Conservation (phyloP, 2,888 invertebrate genomes). For the Scaptomyza caliginosa region DNA sequence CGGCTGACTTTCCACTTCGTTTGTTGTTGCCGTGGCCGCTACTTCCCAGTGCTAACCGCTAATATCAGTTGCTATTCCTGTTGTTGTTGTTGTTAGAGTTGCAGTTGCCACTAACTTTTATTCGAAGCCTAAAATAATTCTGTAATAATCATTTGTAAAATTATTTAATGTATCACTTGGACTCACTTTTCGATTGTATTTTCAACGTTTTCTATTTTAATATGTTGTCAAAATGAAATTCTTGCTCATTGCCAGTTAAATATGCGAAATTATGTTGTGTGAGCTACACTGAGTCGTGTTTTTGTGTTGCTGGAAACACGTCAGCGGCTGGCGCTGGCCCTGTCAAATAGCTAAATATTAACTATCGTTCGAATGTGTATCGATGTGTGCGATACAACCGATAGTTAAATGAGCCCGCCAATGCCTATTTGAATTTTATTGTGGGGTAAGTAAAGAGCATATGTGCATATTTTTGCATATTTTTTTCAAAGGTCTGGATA, state of each 20-base stretch:
- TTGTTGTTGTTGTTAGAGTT: conserved; percentile 1
- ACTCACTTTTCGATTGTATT: background rate
- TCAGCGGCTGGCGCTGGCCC: conserved; percentile 50
- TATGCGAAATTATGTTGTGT: conserved; percentile 32
- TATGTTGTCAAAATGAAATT: conserved; percentile 1
- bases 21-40: conserved; percentile 44
- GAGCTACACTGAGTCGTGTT: conserved; percentile 47
- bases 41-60: conserved; percentile 14
- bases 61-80: conserved; percentile 9
- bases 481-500: background rate
- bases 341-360: conserved; percentile 16
- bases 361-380: background rate
- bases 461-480: too few relatives aligned
- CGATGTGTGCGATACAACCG: conserved; percentile 25
- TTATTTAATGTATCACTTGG: background rate
- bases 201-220: background rate
- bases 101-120: conserved; percentile 34
- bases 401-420: background rate
- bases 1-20: conserved; percentile 41
- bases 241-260: conserved; percentile 14
- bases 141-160: conserved; percentile 1
- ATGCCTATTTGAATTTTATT: background rate
- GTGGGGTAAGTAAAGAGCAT: background rate
- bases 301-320: conserved; percentile 61
- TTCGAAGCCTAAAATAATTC: conserved; percentile 28